These are phyloP conservation scores for Neopelma chrysocephalum DNA, from an alignment of 2,797 vertebrate species.

Conservation along the genomic window DNA sequence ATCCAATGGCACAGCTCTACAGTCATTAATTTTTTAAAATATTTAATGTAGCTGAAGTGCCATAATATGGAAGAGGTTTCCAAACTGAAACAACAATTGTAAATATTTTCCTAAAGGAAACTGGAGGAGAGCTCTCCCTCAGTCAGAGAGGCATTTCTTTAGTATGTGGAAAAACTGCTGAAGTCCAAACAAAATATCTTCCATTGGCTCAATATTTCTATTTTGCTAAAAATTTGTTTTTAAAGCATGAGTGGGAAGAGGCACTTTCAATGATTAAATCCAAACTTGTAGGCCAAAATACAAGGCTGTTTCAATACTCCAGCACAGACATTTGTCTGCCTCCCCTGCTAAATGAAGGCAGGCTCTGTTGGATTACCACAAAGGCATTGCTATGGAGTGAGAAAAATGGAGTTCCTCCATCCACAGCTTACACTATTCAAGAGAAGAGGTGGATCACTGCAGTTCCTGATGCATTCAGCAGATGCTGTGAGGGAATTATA, in stretches of 20 bases:
- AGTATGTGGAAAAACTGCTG: constrained; percentile 5
- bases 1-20: background rate
- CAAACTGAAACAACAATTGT: constrained; percentile 14
- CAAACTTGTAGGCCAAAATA: background rate
- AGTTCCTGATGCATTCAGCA: background rate
- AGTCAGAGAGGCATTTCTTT: background rate
- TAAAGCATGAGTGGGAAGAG: background rate
- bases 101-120: constrained; percentile 53
- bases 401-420: background rate
- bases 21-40: constrained; percentile 20
- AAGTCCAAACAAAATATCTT: constrained; percentile 27
- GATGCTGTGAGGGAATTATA: background rate
- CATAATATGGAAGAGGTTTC: constrained; percentile 1
- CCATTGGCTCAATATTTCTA: background rate
- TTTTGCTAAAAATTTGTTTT: background rate
- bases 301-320: background rate
- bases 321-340: background rate
- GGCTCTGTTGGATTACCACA: background rate
- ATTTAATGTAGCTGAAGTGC: constrained; percentile 35
- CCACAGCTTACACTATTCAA: background rate
- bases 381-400: background rate
- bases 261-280: background rate
- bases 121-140: background rate
- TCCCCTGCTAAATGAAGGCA: background rate
- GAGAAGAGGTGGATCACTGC: background rate